Base-by-base conservation (phyloP, 2,113 vertebrate species). In the Colossoma macropomum region DNA sequence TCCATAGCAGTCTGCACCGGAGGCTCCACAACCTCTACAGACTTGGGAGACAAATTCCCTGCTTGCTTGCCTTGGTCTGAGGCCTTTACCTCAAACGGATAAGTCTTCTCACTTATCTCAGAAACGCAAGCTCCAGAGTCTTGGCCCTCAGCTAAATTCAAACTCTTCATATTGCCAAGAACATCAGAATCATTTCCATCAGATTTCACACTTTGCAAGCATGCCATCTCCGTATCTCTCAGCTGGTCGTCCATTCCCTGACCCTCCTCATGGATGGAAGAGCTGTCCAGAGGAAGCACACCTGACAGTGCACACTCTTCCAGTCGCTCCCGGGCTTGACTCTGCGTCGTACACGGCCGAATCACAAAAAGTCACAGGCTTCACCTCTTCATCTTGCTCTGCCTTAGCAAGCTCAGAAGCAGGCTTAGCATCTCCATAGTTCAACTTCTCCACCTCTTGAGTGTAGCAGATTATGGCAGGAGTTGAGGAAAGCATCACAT, bases 211-310 rank as follows among this genome's bases (percentile, higher is more conserved):
- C n/a, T 38, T 23, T 28, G 76, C 25, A 41, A 68, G 34, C 27
- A 32, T 1, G 1, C 27, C 34, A 56, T 34, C 38, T 82, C 79
- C 1, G 15, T 5, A n/a, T 71, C 76, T 27, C 23, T 19, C 11
- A 11, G 81, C 28, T 69, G 62, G 12, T 76, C 77, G 41, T 79
- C 69, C 1, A 12, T 38, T 2, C 76, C 76, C 15, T 38, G 69
- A 81, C 59, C 60, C 38, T 88, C 87, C 8, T 87, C 88, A 59
- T 89, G 82, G 21, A 86, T 27, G 1, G 87, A 91, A n/a, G 90
- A 91, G 76, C 85, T 87, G 63, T 89, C 89, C 21, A 89, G 85
- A 27, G 89, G 90, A 21, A 84, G 78, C 8, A 88, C 84, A 41
- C 81, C 86, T 0, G 86, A 88, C 17, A 88, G 73, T 17, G 78